Evolutionary conservation across 2,888 invertebrate species (phyloP).

Genomic region (Drosophila buzzatii): DNA sequence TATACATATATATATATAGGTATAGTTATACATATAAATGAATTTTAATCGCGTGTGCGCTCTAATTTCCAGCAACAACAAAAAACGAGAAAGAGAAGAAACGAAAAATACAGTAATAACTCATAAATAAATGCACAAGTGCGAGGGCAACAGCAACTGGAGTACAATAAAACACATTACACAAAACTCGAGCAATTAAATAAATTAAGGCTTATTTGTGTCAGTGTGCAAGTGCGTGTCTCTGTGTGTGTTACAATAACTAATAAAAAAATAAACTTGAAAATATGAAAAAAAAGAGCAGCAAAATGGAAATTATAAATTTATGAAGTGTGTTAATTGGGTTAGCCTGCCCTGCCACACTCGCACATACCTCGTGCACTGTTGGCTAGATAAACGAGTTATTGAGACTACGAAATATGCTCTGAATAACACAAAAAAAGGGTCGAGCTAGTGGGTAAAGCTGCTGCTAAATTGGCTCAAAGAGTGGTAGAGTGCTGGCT

Average conservation of each 20-base stretch:
- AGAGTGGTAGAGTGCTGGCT: not conserved
- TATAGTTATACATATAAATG: constrained; percentile 3
- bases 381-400: not conserved
- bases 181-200: constrained; percentile 73
- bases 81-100: not conserved
- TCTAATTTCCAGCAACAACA: constrained; percentile 53
- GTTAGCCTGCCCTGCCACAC: constrained; percentile 52
- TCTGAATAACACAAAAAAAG: not conserved
- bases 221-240: constrained; percentile 26
- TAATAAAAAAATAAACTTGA: constrained; percentile 8
- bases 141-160: constrained; percentile 31
- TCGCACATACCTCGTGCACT: constrained; percentile 7
- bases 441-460: not conserved
- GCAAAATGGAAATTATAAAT: constrained; percentile 45
- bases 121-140: constrained; percentile 45
- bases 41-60: constrained; percentile 68
- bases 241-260: constrained; percentile 39
- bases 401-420: not conserved
- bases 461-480: not conserved
- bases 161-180: constrained; percentile 34
- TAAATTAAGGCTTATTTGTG: constrained; percentile 77
- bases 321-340: constrained; percentile 78
- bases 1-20: not conserved
- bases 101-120: constrained; percentile 21
- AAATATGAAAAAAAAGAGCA: constrained; percentile 17